Evolutionary conservation across 64 coral and sea anemone genomes (phyloP).

Genomic region (Acropora yongei): DNA sequence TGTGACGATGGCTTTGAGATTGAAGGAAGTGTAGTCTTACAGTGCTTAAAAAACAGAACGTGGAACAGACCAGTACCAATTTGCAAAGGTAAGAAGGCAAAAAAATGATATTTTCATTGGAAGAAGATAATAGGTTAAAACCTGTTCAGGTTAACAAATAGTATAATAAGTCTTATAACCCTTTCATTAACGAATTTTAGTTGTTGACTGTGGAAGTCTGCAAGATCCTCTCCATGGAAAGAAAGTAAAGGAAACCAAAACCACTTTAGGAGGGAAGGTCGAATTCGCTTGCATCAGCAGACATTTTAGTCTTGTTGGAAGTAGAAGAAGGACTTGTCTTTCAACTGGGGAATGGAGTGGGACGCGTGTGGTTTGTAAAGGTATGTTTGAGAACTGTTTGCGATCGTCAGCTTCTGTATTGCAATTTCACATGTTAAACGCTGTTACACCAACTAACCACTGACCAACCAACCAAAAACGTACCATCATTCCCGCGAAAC

Average conservation of each 20-base stretch:
- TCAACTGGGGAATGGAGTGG: constrained; percentile 30
- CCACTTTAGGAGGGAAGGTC: constrained; percentile 5
- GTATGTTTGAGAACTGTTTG: neutral
- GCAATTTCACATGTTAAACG: too few relatives aligned
- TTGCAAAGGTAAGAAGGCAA: constrained; percentile 28
- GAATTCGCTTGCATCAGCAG: constrained; percentile 13
- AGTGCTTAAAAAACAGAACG: constrained; percentile 30
- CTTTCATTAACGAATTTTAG: neutral
- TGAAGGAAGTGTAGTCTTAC: neutral
- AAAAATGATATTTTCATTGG: too few relatives aligned
- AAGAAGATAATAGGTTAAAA: too few relatives aligned
- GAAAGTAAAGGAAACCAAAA: constrained; percentile 28
- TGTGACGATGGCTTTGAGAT: constrained; percentile 14
- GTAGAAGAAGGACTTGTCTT: neutral
- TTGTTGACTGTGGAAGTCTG: constrained; percentile 33
- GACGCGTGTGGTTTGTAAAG: constrained; percentile 7
- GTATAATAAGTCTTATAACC: neutral
- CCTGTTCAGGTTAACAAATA: too few relatives aligned
- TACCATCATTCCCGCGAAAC: too few relatives aligned
- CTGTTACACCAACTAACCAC: too few relatives aligned
- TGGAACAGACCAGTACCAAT: neutral
- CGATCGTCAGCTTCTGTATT: neutral
- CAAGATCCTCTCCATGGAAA: constrained; percentile 16
- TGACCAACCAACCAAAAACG: too few relatives aligned
- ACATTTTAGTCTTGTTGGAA: neutral